phyloP scores from a whole-genome alignment of 2,113 vertebrate genomes.

The Diphyllodes magnificus region DNA sequence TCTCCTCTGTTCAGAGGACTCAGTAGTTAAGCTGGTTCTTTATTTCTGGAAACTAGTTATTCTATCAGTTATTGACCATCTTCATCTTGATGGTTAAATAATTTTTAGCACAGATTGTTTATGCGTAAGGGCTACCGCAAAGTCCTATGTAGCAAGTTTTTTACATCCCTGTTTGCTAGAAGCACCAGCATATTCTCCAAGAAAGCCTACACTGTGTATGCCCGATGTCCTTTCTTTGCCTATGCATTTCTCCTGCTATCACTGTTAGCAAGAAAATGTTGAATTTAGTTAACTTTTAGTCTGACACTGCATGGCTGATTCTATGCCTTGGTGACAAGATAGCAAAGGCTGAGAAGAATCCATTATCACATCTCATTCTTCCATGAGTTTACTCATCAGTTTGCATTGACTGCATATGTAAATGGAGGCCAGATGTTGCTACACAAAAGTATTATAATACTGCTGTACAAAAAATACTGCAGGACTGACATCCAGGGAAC shows the following conservation, averaged over 20 bases:
- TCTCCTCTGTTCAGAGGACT: not conserved
- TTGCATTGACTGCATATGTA: not conserved
- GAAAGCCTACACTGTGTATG: not conserved
- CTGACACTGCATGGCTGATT: not conserved
- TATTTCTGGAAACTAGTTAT: not conserved
- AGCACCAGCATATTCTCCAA: not conserved
- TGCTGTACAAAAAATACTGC: too few relatives aligned
- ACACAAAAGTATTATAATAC: not conserved
- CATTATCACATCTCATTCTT: not conserved
- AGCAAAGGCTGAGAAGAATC: not conserved
- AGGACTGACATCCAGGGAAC: not conserved
- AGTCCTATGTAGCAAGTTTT: not conserved
- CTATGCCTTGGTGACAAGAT: not conserved
- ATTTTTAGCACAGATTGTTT: not conserved
- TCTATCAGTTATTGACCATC: not conserved
- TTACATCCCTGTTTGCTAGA: not conserved
- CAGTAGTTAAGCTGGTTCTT: not conserved
- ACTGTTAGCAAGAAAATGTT: not conserved
- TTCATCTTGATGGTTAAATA: not conserved
- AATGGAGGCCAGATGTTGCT: not conserved
- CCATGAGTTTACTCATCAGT: not conserved
- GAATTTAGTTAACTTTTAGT: not conserved
- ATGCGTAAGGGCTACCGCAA: not conserved
- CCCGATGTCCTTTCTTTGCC: not conserved
- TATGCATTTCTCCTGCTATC: not conserved